Base-by-base conservation (phyloP, 2,797 vertebrate species). In the Silurus aristotelis region DNA sequence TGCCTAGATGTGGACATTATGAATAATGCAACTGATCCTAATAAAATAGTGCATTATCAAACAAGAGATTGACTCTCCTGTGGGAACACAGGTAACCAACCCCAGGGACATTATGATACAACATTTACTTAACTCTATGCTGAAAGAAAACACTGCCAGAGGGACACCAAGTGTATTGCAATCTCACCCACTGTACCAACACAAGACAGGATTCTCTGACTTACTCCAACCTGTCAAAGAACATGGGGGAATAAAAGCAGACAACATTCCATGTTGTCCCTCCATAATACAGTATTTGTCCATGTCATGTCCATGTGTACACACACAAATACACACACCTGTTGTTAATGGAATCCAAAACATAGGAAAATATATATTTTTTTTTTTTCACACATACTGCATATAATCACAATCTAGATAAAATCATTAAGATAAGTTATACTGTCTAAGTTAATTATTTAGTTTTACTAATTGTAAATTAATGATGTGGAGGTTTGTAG, bases 71-170 rank as follows among this genome's bases (percentile, higher is more conserved):
- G 10, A 64, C 43, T 64, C 68, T 48, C 67, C n/a, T 46, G 31
- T 55, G 84, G 71, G 56, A n/a, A 27, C 56, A 31, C 55, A 52
- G 43, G 67, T 80, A 85, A 77, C 60, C 58, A 72, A 52, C 77
- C 68, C 19, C 56, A 73, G 84, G 68, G 84, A 73, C 58, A 6
- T 72, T 85, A 80, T 85, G 84, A 85, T 80, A 80, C 84, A 85
- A 81, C 84, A 55, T 48, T 75, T 85, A 56, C 78, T 79, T 81
- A 77, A 85, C 58, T 55, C 43, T 19, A 56, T 20, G 48, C 19
- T 15, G 76, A 61, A 31, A n/a, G 38, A 60, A 75, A 31, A 64
- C 67, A 84, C 17, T 38, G 17, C 55, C 38, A 7, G 15, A 38
- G 27, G 31, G 66, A 31, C 15, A 68, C 66, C 27, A 68, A 31